Conservation (phyloP, 2,797 vertebrate species). For the Pseudochirops cupreus region DNA sequence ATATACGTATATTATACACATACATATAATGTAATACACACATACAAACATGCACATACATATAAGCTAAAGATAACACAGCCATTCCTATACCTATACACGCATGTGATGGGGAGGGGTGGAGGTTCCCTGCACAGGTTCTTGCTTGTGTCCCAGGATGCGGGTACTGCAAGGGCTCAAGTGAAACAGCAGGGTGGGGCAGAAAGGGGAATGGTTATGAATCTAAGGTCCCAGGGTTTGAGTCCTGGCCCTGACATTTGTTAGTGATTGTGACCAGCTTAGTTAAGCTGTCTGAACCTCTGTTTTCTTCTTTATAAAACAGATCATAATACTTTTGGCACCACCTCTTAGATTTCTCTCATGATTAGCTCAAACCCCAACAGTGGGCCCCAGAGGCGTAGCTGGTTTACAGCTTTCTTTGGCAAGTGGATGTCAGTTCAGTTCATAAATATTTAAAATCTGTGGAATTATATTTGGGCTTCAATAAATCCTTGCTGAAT, state of each 20-base stretch:
- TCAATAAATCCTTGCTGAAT: constrained; percentile 7
- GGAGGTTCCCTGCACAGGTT: too few relatives aligned
- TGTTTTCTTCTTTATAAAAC: not conserved
- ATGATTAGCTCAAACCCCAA: not conserved
- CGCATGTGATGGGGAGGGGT: not conserved
- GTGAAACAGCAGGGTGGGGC: not conserved
- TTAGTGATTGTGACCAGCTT: not conserved
- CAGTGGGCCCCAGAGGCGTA: not conserved
- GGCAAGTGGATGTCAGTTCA: not conserved
- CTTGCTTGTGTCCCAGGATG: not conserved
- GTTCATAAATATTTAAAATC: not conserved
- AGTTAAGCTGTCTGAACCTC: not conserved
- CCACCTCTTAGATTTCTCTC: not conserved
- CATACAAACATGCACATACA: not conserved
- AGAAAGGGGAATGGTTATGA: not conserved
- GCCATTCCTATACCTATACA: not conserved
- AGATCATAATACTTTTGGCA: not conserved
- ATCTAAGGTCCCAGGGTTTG: not conserved
- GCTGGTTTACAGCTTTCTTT: not conserved
- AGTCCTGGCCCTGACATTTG: not conserved
- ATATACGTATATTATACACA: not conserved
- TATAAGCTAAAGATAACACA: not conserved
- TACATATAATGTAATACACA: not conserved
- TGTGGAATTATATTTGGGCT: not conserved
- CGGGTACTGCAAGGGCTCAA: not conserved